Evolutionary conservation across 2,797 vertebrate genomes (phyloP).

Genomic region (Coreius guichenoti): DNA sequence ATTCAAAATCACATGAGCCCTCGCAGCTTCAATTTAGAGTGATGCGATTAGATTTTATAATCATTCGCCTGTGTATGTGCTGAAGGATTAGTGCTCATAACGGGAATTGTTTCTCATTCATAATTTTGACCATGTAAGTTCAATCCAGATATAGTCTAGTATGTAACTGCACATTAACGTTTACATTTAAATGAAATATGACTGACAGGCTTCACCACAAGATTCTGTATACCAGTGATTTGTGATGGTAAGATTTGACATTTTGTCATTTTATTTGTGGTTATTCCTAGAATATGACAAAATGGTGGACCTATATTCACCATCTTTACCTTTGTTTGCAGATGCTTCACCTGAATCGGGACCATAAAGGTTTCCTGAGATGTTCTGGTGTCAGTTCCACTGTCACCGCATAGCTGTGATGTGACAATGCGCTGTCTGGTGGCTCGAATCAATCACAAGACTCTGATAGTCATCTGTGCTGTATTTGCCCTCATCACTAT

Average conservation of each 20-base stretch:
- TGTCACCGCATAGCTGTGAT: slow-evolving; percentile 66
- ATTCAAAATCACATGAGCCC: slow-evolving; percentile 40
- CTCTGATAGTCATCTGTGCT: slow-evolving; percentile 82
- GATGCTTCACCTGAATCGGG: not conserved
- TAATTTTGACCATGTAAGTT: not conserved
- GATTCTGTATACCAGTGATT: not conserved
- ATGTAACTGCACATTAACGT: not conserved
- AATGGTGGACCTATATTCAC: slow-evolving; percentile 4
- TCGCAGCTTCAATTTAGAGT: slow-evolving; percentile 10
- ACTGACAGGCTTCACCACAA: not conserved
- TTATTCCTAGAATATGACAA: not conserved
- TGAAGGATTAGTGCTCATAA: slow-evolving; percentile 7
- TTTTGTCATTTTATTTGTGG: not conserved
- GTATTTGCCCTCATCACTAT: slow-evolving; percentile 82
- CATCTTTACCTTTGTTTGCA: not conserved
- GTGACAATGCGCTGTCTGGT: slow-evolving; percentile 89
- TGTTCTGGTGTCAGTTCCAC: slow-evolving; percentile 31
- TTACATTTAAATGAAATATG: not conserved
- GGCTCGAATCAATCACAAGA: slow-evolving; percentile 87
- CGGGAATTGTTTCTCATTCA: not conserved
- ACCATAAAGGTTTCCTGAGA: slow-evolving; percentile 23
- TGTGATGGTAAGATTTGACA: not conserved
- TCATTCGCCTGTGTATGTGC: not conserved
- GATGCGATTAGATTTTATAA: slow-evolving; percentile 7
- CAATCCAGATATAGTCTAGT: not conserved